Base-by-base conservation (phyloP, 2,797 vertebrate species). In the Rhinatrema bivittatum region DNA sequence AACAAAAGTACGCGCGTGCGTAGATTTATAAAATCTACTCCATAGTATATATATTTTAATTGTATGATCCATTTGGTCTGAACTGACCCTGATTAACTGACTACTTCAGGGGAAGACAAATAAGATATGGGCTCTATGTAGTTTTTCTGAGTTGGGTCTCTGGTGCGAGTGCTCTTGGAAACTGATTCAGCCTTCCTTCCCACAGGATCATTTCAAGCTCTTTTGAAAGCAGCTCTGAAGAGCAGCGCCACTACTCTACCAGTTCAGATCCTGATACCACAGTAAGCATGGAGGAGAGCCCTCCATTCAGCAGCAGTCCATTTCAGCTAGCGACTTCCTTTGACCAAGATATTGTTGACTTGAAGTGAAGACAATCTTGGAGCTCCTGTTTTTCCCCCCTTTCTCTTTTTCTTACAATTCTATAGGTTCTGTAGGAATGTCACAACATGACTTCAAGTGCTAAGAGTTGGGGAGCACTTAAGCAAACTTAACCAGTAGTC, bases 281-380 rank as follows among this genome's bases (percentile, higher is more conserved):
- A 37, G 35, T 63, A 20, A 75, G 81, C 46, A 76, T 51, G 44
- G 82, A 81, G 7, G 87, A 87, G 51, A 91, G 85, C 60, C 87
- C 81, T 0, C 59, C 75, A 2, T 75, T 86, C 7, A 59, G 72
- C 56, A 77, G 61, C 37, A 54, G 28, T 58, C 79, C 80, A 2
- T 92, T 93, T 47, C 72, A 77, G 29, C 76, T 87, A 35, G 51
- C 84, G 17, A 72, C 84, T 7, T 90, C 89, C 46, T 93, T 89
- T 2, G 90, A 94, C 22, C 94, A 97, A 72, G 93, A 96, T 44
- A 61, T 88, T 58, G 71, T 97, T 73, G 94, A 98, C 74, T 82
- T 98, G 60, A 98, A 98, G 76, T 98, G 87, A 94, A 73, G 79
- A 79, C 70, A 80, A 72, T 86, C 76, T 47, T 46, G 57, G 59